Percentiles rank a stretch among this genome's conserved stretches.
Evolutionary conservation across 2,113 vertebrate species (phyloP).

Genomic region (Elaphurus davidianus): DNA sequence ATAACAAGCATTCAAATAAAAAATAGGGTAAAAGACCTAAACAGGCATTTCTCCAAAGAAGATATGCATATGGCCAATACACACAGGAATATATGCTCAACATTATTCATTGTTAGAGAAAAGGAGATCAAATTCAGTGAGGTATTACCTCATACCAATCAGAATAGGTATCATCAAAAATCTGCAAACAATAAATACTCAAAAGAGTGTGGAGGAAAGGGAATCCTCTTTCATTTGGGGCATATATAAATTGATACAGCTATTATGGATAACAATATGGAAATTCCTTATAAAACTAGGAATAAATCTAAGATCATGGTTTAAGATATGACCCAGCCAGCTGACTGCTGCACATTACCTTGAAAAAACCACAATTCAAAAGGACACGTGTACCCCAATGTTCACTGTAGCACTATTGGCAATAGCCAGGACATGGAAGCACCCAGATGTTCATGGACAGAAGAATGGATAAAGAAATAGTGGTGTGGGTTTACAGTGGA

Average conservation of each 20-base stretch:
- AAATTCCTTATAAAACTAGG: too few relatives aligned
- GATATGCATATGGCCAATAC: rapidly evolving
- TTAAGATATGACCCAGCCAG: too few relatives aligned
- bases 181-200: not conserved
- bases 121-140: too few relatives aligned
- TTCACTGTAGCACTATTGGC: not conserved
- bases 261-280: not conserved
- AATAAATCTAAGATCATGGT: too few relatives aligned
- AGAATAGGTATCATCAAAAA: not conserved
- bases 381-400: not conserved
- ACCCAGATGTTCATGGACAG: not conserved
- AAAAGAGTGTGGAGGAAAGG: not conserved
- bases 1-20: too few relatives aligned
- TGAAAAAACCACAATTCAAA: not conserved
- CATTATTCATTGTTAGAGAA: too few relatives aligned
- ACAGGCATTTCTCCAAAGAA: too few relatives aligned
- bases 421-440: not conserved
- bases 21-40: too few relatives aligned
- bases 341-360: not conserved
- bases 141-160: not conserved
- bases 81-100: too few relatives aligned
- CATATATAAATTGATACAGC: not conserved
- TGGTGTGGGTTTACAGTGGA: not conserved
- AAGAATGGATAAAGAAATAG: not conserved
- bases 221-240: not conserved